Conservation (phyloP, 2,888 invertebrate species). For the Caradrina clavipalpis region DNA sequence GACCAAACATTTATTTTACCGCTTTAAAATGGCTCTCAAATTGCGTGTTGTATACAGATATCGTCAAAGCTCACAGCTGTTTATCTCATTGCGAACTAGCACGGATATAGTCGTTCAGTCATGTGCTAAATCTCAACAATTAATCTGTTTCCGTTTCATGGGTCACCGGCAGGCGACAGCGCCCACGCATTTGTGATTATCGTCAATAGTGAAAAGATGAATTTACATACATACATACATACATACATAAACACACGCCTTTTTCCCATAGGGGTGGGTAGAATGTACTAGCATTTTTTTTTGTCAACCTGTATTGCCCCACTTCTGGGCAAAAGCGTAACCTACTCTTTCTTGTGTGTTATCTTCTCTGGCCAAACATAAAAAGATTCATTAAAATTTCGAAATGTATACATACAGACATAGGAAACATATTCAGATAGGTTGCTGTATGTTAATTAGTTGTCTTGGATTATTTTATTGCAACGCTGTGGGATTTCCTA, state of each 20-base stretch:
- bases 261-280: too few species aligned
- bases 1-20: not conserved
- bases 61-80: slow-evolving; percentile 10
- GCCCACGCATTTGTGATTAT: slow-evolving; percentile 16
- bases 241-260: too few species aligned
- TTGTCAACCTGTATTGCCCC: not conserved
- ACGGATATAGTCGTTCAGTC: slow-evolving; percentile 53
- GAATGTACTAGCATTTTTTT: too few species aligned
- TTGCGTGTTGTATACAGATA: slow-evolving; percentile 5
- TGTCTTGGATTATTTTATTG: too few species aligned
- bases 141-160: slow-evolving; percentile 45
- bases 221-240: too few species aligned
- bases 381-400: too few species aligned
- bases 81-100: slow-evolving; percentile 52
- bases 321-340: too few species aligned
- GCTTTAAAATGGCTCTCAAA: not conserved
- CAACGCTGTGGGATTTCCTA: too few species aligned
- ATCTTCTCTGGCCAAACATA: too few species aligned
- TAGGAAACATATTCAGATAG: not conserved
- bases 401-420: not conserved
- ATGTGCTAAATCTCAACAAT: slow-evolving; percentile 47
- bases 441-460: not conserved
- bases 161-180: slow-evolving; percentile 29
- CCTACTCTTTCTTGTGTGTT: too few species aligned
- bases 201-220: slow-evolving; percentile 13